These are phyloP conservation scores for Glossophaga mutica DNA, from an alignment of 2,797 vertebrate species.

Conservation along the genomic window DNA sequence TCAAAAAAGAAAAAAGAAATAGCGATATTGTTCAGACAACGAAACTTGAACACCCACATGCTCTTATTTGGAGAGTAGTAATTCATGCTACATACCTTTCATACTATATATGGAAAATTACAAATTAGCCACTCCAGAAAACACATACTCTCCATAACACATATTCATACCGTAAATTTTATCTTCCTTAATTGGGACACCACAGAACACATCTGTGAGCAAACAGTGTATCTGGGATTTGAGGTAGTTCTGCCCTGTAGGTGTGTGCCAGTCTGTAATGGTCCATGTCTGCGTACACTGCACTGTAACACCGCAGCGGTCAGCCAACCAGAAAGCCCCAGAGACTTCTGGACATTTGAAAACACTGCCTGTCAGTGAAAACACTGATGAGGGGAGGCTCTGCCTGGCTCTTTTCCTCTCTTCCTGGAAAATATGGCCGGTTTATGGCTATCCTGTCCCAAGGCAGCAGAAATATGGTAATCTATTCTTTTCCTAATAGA, in stretches of 20 bases:
- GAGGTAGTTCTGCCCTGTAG: neutral
- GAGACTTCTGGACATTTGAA: neutral
- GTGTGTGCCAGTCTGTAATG: neutral
- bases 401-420: neutral
- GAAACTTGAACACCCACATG: neutral
- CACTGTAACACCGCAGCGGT: rapidly evolving
- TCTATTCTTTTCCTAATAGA: neutral
- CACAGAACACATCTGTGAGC: neutral
- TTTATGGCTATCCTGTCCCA: neutral
- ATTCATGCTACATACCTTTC: neutral
- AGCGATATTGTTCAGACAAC: neutral
- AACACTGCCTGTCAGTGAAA: neutral
- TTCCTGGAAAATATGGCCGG: neutral
- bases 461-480: neutral
- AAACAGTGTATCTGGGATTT: neutral
- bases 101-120: neutral
- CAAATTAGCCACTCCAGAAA: slow-evolving; percentile 16
- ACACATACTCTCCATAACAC: neutral
- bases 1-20: neutral
- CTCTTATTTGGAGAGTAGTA: neutral
- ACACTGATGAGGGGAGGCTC: neutral
- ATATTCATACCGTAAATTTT: neutral
- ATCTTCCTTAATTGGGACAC: neutral
- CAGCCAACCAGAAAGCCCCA: neutral
- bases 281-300: neutral